Evolutionary conservation across 2,113 vertebrate species (phyloP).

Genomic region (Meriones unguiculatus): DNA sequence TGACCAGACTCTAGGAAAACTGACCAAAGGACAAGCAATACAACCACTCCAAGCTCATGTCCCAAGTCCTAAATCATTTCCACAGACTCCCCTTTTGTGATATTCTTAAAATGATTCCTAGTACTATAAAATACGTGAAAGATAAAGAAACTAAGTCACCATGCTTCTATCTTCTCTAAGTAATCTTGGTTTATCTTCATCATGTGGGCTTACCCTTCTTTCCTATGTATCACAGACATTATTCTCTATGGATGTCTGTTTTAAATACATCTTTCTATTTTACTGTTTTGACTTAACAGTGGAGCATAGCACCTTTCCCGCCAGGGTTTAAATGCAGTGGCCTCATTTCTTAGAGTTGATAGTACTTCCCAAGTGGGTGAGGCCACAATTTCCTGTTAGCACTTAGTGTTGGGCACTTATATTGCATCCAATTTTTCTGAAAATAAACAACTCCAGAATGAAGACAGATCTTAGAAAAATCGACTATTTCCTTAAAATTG

Average conservation of each 20-base stretch:
- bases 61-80: neutral
- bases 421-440: neutral
- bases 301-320: neutral
- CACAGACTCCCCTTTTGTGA: neutral
- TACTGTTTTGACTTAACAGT: neutral
- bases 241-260: neutral
- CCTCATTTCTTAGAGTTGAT: neutral
- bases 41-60: too few relatives aligned
- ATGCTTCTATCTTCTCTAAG: neutral
- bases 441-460: neutral
- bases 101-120: neutral
- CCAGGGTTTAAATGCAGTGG: neutral
- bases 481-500: conserved; percentile 13
- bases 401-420: neutral
- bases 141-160: neutral
- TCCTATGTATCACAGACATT: neutral
- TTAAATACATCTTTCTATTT: neutral
- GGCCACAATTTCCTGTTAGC: neutral
- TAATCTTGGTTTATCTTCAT: neutral
- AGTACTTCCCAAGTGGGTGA: neutral
- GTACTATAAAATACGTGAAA: neutral
- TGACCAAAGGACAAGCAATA: neutral
- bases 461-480: neutral
- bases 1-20: neutral
- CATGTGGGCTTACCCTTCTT: neutral